Percentiles rank a stretch among this genome's conserved stretches.
Conservation (phyloP, 2,797 vertebrate genomes). For the Paramormyrops hopkinsi region DNA sequence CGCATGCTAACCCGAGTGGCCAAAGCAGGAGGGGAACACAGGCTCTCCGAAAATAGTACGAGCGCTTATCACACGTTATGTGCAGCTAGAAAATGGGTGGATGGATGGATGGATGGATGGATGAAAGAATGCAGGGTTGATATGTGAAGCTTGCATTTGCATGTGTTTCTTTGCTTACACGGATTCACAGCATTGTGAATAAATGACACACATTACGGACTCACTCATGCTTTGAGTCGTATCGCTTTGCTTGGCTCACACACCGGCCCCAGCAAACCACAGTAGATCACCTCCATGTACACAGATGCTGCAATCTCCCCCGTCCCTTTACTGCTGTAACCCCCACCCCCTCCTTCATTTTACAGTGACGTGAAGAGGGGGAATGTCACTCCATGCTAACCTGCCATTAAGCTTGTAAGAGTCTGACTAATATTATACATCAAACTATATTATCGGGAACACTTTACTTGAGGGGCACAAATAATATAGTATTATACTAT, state of each 20-base stretch:
- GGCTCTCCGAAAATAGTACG: background rate
- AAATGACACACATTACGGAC: background rate
- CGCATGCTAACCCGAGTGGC: background rate
- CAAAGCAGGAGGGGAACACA: background rate
- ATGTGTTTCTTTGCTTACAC: background rate
- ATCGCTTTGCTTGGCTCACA: conserved; percentile 16
- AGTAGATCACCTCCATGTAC: conserved; percentile 24
- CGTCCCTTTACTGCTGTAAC: background rate
- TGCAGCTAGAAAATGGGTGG: background rate
- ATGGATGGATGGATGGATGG: background rate
- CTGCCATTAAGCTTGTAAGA: background rate
- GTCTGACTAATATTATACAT: background rate
- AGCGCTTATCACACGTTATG: background rate
- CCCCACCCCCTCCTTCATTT: background rate
- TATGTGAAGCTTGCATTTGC: background rate
- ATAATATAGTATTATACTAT: background rate
- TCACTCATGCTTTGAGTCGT: conserved; percentile 14
- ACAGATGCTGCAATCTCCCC: background rate
- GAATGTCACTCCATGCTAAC: background rate
- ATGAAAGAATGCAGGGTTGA: background rate
- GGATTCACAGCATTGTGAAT: background rate
- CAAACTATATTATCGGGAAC: background rate
- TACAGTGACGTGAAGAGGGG: background rate
- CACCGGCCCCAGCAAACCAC: conserved; percentile 6
- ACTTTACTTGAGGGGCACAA: background rate